Percentiles rank a stretch among this genome's conserved stretches.
phyloP scores from a whole-genome alignment of 2,113 vertebrate species.

The Malaclemys terrapin region DNA sequence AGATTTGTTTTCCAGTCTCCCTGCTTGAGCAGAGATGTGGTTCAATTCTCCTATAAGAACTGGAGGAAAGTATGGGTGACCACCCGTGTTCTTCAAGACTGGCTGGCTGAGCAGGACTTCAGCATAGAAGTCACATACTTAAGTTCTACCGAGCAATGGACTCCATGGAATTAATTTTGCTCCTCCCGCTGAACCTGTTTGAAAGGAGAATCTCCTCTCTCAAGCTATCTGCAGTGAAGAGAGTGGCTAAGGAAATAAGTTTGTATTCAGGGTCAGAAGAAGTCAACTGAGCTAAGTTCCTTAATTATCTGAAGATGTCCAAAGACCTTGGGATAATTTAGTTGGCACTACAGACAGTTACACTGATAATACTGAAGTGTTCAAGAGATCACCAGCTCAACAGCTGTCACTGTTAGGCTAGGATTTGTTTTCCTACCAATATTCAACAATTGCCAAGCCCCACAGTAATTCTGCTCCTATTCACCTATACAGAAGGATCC shows the following conservation, averaged over 20 bases:
- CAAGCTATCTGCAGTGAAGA: background rate
- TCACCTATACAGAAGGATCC: background rate
- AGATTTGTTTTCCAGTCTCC: background rate
- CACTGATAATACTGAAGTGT: fast-evolving
- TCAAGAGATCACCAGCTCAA: fast-evolving
- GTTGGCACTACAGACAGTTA: background rate
- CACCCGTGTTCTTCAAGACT: background rate
- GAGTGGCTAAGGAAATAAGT: background rate
- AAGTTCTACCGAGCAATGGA: fast-evolving
- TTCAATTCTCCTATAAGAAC: background rate
- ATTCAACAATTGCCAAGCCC: background rate
- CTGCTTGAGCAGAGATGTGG: fast-evolving
- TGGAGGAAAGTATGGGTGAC: background rate
- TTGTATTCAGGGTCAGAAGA: background rate
- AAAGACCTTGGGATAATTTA: background rate
- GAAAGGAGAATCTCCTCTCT: background rate
- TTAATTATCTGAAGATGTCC: background rate
- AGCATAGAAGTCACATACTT: background rate
- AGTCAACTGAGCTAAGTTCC: background rate
- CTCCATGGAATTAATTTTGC: fast-evolving
- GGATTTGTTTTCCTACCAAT: background rate
- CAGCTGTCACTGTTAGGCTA: background rate
- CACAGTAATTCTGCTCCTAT: background rate
- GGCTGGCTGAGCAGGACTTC: background rate
- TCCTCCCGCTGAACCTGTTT: fast-evolving